These are phyloP conservation scores for Ophioderma brevispina DNA, from an alignment of 35 echinoderm and acorn worm species.

Conservation along the genomic window DNA sequence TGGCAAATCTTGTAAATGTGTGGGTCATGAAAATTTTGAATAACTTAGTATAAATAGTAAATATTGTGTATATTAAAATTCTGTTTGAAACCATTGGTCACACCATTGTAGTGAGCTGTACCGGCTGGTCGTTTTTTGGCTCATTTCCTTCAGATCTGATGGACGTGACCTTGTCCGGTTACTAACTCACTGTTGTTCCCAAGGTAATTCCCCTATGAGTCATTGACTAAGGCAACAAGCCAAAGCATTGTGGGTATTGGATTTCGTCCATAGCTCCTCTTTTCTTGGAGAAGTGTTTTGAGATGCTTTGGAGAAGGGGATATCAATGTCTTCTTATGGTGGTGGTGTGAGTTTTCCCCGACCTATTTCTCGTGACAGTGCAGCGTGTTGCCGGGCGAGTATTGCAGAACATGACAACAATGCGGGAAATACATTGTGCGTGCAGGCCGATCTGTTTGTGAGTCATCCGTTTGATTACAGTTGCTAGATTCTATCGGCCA, in stretches of 20 bases:
- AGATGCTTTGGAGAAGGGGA: neutral
- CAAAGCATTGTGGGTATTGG: neutral
- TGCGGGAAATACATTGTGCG: neutral
- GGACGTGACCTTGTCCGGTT: neutral
- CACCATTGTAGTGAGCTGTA: neutral
- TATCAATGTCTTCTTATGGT: neutral
- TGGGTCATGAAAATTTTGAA: too few relatives aligned
- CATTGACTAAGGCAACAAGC: neutral
- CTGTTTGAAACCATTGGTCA: neutral
- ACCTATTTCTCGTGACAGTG: neutral
- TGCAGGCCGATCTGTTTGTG: neutral
- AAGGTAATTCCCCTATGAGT: neutral
- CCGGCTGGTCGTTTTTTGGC: neutral
- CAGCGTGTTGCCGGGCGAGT: neutral
- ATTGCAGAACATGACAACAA: neutral
- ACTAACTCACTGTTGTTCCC: neutral
- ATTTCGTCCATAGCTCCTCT: neutral
- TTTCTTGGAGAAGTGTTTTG: neutral
- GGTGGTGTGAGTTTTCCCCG: neutral
- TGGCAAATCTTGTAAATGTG: too few relatives aligned
- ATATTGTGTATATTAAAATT: neutral
- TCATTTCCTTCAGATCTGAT: neutral
- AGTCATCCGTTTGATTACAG: neutral
- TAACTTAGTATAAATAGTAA: too few relatives aligned
- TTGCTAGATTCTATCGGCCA: too few relatives aligned